Percentiles rank a stretch among this genome's conserved stretches.
phyloP scores from a whole-genome alignment of 2,888 invertebrate genomes.

The Apamea crenata region DNA sequence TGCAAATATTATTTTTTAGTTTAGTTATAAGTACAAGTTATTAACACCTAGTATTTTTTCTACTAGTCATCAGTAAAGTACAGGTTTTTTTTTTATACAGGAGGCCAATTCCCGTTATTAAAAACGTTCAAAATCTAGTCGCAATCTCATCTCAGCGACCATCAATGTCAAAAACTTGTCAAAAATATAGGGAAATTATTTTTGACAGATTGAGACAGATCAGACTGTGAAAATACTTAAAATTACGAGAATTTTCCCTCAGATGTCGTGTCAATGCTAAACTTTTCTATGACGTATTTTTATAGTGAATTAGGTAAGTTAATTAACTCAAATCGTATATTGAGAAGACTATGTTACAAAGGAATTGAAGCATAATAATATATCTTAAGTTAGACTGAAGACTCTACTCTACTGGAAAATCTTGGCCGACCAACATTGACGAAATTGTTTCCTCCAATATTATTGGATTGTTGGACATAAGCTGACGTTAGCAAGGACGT shows the following conservation, averaged over 20 bases:
- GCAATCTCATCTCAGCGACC: not conserved
- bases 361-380: constrained; percentile 51
- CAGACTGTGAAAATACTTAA: not conserved
- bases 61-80: constrained; percentile 74
- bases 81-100: constrained; percentile 66
- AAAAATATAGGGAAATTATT: not conserved
- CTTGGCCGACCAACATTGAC: constrained; percentile 20
- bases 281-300: constrained; percentile 61
- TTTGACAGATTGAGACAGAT: not conserved
- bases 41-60: constrained; percentile 63
- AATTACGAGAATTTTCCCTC: too few relatives aligned
- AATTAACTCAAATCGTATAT: constrained; percentile 5
- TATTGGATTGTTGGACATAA: not conserved
- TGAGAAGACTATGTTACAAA: constrained; percentile 11
- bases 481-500: not conserved
- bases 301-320: constrained; percentile 44
- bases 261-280: constrained; percentile 45
- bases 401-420: constrained; percentile 11
- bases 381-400: constrained; percentile 28
- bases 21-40: constrained; percentile 59
- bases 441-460: not conserved
- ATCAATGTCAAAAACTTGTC: not conserved
- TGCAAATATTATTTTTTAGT: constrained; percentile 61
- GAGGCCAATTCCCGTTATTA: not conserved
- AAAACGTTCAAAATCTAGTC: not conserved